Evolutionary conservation across 2,797 vertebrate genomes (phyloP).

Genomic region (Epinephelus malabaricus): DNA sequence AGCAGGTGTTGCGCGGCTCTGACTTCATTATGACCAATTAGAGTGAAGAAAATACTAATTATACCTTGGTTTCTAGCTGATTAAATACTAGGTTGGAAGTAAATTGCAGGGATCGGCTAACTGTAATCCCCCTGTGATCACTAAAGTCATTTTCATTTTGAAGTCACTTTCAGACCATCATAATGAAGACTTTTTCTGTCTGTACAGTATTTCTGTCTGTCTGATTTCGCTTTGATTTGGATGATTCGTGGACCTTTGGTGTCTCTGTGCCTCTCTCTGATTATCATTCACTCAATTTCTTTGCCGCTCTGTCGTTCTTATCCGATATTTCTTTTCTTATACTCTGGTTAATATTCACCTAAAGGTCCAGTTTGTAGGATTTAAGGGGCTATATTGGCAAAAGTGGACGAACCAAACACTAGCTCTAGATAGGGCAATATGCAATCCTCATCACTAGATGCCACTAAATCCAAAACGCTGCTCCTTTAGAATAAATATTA

Average conservation of each 20-base stretch:
- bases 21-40: conserved; percentile 84
- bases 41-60: conserved; percentile 83
- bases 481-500: too few relatives aligned
- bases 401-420: too few relatives aligned
- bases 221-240: conserved; percentile 51
- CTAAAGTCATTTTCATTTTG: conserved; percentile 76
- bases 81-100: conserved; percentile 78
- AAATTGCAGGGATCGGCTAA: conserved; percentile 80
- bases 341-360: background rate
- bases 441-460: too few relatives aligned
- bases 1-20: conserved; percentile 76
- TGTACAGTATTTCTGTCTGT: conserved; percentile 52
- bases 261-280: conserved; percentile 28
- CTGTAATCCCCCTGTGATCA: conserved; percentile 77
- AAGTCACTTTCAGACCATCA: conserved; percentile 72
- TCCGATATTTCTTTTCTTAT: background rate
- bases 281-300: conserved; percentile 28
- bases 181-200: conserved; percentile 69
- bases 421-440: too few relatives aligned
- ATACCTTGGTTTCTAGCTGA: conserved; percentile 77
- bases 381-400: too few relatives aligned
- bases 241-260: conserved; percentile 30
- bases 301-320: background rate
- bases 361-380: background rate
- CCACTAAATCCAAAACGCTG: too few relatives aligned